Conservation (phyloP, 2,113 vertebrate genomes). For the Atractosteus spatula region DNA sequence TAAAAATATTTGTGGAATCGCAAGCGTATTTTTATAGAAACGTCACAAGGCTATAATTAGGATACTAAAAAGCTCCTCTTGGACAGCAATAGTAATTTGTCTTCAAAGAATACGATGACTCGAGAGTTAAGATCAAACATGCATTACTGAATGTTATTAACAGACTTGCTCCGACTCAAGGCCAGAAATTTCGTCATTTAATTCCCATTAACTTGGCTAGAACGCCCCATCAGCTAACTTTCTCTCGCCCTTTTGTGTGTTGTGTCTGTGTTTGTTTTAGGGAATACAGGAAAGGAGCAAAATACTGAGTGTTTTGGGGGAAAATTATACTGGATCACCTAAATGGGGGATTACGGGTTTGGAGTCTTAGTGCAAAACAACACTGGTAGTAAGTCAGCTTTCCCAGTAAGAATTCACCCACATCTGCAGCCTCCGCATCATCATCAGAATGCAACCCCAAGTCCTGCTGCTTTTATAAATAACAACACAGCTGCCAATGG, state of each 20-base stretch:
- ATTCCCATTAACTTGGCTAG: slow-evolving; percentile 28
- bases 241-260: not conserved
- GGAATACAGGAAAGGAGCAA: slow-evolving; percentile 52
- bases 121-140: not conserved
- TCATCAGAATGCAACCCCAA: slow-evolving; percentile 89
- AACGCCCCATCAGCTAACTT: slow-evolving; percentile 24
- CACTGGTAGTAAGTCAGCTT: slow-evolving; percentile 94
- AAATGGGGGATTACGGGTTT: slow-evolving; percentile 99
- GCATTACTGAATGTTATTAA: too few species aligned
- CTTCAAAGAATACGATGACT: not conserved
- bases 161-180: too few species aligned
- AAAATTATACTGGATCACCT: slow-evolving; percentile 65
- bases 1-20: slow-evolving; percentile 39
- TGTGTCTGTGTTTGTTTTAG: slow-evolving; percentile 36
- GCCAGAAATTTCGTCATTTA: not conserved
- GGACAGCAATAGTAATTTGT: too few species aligned
- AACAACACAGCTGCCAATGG: slow-evolving; percentile 93
- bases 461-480: slow-evolving; percentile 93
- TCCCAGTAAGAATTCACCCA: slow-evolving; percentile 96
- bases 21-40: slow-evolving; percentile 52
- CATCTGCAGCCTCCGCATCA: slow-evolving; percentile 95
- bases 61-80: not conserved
- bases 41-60: slow-evolving; percentile 72
- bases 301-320: slow-evolving; percentile 45
- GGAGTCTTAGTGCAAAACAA: slow-evolving; percentile 99